Percentiles rank a stretch among this genome's conserved stretches.
These are phyloP conservation scores for Morone chrysops DNA, from an alignment of 2,113 vertebrate species.

Conservation along the genomic window DNA sequence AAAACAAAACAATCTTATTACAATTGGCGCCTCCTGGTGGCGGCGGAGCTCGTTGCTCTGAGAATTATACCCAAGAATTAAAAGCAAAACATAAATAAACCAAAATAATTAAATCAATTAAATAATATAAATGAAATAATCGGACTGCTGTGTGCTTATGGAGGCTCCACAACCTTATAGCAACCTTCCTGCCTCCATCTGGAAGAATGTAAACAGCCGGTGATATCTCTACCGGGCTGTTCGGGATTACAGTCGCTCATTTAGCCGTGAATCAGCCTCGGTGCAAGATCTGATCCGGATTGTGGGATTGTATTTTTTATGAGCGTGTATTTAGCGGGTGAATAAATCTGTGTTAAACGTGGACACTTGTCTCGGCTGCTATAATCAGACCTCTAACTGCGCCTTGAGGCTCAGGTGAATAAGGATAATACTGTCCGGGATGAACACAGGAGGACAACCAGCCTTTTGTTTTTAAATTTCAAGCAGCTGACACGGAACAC, in stretches of 20 bases:
- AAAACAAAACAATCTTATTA: too few relatives aligned
- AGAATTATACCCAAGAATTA: background rate
- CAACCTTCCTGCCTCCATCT: background rate
- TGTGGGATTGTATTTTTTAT: background rate
- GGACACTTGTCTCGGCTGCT: background rate
- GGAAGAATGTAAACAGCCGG: conserved; percentile 9
- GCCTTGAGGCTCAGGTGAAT: background rate
- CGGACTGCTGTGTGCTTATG: background rate
- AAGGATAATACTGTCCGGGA: background rate
- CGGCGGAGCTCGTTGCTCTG: fast-evolving
- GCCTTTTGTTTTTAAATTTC: background rate
- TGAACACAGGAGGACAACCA: background rate
- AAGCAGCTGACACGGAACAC: conserved; percentile 28
- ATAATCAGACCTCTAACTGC: background rate
- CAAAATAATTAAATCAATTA: background rate
- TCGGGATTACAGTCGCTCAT: conserved; percentile 13
- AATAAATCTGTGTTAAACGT: background rate
- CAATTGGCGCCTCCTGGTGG: conserved; percentile 8
- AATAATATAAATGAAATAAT: background rate
- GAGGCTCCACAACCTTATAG: background rate
- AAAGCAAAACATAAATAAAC: background rate
- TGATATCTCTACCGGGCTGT: background rate
- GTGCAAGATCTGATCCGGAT: conserved; percentile 41
- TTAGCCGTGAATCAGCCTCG: background rate
- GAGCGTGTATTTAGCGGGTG: too few relatives aligned